Conservation (phyloP, 2,888 invertebrate species). For the Sinhomidia bicolor region DNA sequence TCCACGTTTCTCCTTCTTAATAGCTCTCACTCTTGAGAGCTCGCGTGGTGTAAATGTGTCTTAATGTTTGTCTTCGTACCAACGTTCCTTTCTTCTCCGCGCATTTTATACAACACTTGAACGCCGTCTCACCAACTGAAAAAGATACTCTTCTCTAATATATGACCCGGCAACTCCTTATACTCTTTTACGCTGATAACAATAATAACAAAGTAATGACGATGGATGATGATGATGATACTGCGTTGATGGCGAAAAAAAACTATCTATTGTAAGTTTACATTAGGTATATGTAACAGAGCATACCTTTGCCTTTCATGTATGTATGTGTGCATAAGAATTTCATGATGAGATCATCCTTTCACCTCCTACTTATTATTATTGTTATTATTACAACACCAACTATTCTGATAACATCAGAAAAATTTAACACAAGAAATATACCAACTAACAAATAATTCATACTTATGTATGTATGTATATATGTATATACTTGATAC, state of each 20-base stretch:
- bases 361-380: slow-evolving; percentile 27
- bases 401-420: neutral
- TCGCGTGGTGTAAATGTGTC: slow-evolving; percentile 42
- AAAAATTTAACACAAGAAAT: slow-evolving; percentile 17
- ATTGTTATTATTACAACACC: neutral
- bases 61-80: slow-evolving; percentile 9
- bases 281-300: neutral
- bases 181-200: neutral
- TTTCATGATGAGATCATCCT: slow-evolving; percentile 22
- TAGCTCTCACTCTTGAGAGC: slow-evolving; percentile 19
- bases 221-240: neutral
- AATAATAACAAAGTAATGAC: neutral
- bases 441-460: neutral
- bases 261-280: neutral
- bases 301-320: neutral
- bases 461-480: neutral
- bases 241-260: slow-evolving; percentile 15
- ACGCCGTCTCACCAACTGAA: neutral
- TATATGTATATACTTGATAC: too few relatives aligned
- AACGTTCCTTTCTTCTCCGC: neutral
- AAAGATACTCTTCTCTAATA: slow-evolving; percentile 2
- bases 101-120: neutral
- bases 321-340: neutral
- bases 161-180: neutral
- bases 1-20: slow-evolving; percentile 12